phyloP scores from a whole-genome alignment of 2,797 vertebrate genomes.

The Petrocephalus sullivani region DNA sequence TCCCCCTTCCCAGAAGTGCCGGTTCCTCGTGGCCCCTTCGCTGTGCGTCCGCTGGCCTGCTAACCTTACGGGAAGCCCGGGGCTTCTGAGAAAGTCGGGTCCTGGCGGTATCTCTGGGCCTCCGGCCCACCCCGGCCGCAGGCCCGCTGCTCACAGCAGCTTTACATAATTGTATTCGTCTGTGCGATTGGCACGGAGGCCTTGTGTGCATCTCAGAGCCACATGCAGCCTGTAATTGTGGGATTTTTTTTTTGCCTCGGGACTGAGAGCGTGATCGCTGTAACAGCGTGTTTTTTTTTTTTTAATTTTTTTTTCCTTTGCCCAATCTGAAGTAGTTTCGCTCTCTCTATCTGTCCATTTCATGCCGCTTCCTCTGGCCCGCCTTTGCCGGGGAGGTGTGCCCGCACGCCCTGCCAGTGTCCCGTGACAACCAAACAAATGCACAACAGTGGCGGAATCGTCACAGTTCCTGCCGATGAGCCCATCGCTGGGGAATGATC shows the following conservation, averaged over 20 bases:
- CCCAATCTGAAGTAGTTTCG: background rate
- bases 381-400: background rate
- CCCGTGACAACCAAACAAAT: constrained; percentile 66
- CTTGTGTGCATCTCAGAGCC: constrained; percentile 3
- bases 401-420: constrained; percentile 24
- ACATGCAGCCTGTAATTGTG: constrained; percentile 14
- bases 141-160: background rate
- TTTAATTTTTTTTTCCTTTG: background rate
- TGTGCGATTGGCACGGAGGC: constrained; percentile 4
- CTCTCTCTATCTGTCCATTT: background rate
- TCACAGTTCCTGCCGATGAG: constrained; percentile 47
- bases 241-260: background rate
- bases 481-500: constrained; percentile 2
- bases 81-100: background rate
- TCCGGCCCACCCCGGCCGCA: background rate
- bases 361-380: background rate
- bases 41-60: background rate
- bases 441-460: constrained; percentile 36
- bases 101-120: constrained; percentile 3
- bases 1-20: background rate
- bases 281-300: background rate
- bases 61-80: background rate
- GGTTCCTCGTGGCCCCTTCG: background rate
- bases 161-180: constrained; percentile 17
- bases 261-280: background rate